Evolutionary conservation across 2,113 vertebrate species (phyloP).

Genomic region (Cygnus atratus): DNA sequence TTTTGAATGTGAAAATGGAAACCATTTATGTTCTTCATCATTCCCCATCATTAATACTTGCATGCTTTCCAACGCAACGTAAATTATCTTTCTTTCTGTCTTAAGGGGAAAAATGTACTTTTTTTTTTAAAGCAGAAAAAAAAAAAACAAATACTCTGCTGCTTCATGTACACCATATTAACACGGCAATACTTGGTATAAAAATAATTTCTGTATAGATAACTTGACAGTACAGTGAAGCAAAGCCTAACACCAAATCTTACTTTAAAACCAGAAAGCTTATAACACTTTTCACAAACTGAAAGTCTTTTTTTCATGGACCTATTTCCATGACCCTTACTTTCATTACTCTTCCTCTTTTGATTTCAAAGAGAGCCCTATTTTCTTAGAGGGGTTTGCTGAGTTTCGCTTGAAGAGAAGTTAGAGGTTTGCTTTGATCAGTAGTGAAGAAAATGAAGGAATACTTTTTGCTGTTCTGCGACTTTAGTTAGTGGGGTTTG

Average conservation of each 20-base stretch:
- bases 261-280: not conserved
- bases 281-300: not conserved
- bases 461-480: not conserved
- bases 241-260: not conserved
- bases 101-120: not conserved
- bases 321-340: not conserved
- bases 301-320: not conserved
- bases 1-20: slow-evolving; percentile 56
- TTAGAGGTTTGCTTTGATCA: not conserved
- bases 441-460: not conserved
- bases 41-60: slow-evolving; percentile 18
- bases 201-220: not conserved
- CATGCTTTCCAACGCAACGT: not conserved
- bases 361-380: not conserved
- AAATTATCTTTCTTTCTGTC: slow-evolving; percentile 15
- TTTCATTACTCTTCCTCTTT: not conserved
- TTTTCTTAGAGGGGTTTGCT: not conserved
- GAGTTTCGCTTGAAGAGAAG: not conserved
- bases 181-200: not conserved
- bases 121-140: not conserved
- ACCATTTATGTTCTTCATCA: slow-evolving; percentile 35
- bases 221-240: not conserved
- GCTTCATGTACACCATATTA: not conserved
- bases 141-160: not conserved
- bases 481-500: not conserved